Evolutionary conservation across 64 coral and sea anemone species (phyloP), one percentile per base, ranked within the genome.

Genomic region (Anthopleura sola): DNA sequence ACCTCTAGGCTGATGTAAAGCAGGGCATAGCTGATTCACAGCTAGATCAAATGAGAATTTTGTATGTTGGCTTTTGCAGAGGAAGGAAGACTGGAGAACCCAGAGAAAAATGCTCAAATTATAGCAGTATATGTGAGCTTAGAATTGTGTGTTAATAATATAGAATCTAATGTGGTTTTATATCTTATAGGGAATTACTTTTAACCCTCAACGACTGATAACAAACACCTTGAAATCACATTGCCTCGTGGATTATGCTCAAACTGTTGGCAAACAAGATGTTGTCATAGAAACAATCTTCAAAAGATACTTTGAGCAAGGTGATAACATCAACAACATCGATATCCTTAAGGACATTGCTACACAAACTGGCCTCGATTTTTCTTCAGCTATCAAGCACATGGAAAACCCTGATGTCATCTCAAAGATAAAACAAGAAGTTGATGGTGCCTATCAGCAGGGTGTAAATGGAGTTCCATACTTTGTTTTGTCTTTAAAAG

Each of bases 221-320:
- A 86, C 94, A 26, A 98, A 94, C 95, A 91, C 95, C 1, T 79
- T 98, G n/a, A 98, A 91, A 28, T 94, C 95, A 37, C 95, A 98
- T 39, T 98, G 95, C 71, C 89, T 98, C 23, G 82, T 98, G 34
- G 92, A 98, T 79, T 98, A 98, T 89, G 95, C 95, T 14, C 88
- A 88, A 47, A 33, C 82, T 9, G 60, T 83, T 16, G 83, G 68
- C 10, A 94, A 98, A 56, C 95, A 98, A 81, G 78, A 98, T 86
- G 76, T 60, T 51, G 80, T 98, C 0, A 89, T 89, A 13, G 95
- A 98, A 74, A 83, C 86, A 14, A 60, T 98, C 26, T 98, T 98
- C 64, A 76, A 86, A 18, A 47, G 75, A 36, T 98, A 94, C 66
- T 98, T 98, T 91, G 89, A 91, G 47, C 68, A 98, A 37, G 92